Conservation (phyloP, 2,113 vertebrate species). For the Hypanus sabinus region DNA sequence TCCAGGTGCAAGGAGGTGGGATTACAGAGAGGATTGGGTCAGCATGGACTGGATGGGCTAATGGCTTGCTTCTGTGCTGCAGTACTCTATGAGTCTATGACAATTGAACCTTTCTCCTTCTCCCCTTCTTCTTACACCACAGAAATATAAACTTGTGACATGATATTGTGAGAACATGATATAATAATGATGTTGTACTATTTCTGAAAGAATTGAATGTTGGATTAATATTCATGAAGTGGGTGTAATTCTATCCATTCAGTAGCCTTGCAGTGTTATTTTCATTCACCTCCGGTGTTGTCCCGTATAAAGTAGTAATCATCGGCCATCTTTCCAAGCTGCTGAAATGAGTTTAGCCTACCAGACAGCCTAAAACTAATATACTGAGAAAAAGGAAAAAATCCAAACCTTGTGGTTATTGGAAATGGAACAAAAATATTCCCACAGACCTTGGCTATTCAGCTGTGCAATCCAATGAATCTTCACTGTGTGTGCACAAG, state of each 20-base stretch:
- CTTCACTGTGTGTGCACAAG: not conserved
- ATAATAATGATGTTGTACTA: not conserved
- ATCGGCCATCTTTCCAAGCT: not conserved
- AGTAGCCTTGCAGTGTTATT: not conserved
- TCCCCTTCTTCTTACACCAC: not conserved
- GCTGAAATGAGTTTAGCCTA: not conserved
- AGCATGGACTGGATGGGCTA: too few relatives aligned
- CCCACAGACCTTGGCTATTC: not conserved
- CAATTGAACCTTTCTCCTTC: not conserved
- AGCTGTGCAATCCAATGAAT: not conserved
- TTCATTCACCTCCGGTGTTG: not conserved
- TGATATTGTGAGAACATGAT: not conserved
- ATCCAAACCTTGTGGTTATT: slow-evolving; percentile 7
- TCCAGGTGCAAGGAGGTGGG: too few relatives aligned
- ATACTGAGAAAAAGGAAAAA: not conserved
- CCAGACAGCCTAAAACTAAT: not conserved
- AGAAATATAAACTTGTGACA: not conserved
- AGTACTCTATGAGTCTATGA: too few relatives aligned
- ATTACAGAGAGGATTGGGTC: too few relatives aligned
- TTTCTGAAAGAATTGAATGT: not conserved
- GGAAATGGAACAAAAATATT: slow-evolving; percentile 25
- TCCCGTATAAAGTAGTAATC: not conserved
- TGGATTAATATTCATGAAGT: not conserved
- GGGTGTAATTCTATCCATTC: not conserved
- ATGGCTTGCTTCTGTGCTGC: too few relatives aligned